Conservation (phyloP, 2,888 invertebrate genomes). For the Epirrita christyi region DNA sequence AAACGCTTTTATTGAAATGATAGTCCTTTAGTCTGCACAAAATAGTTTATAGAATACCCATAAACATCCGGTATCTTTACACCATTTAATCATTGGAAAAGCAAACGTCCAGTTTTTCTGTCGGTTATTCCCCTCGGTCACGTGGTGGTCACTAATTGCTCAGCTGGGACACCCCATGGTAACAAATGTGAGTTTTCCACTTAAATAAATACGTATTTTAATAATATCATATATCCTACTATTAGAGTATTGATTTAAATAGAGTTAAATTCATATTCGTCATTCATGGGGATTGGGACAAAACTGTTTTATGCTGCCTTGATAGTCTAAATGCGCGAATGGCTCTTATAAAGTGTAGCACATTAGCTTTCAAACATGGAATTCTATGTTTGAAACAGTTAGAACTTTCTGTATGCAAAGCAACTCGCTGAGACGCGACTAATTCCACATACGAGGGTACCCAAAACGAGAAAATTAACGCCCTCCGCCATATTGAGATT, state of each 20-base stretch:
- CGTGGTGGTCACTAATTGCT: slow-evolving; percentile 80
- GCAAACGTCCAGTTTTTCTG: slow-evolving; percentile 44
- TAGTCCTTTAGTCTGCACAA: too few relatives aligned
- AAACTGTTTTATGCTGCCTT: background rate
- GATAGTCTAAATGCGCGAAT: background rate
- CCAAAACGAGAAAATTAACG: slow-evolving; percentile 40
- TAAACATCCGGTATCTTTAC: slow-evolving; percentile 34
- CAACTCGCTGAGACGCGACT: slow-evolving; percentile 28
- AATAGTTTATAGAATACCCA: too few relatives aligned
- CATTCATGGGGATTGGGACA: background rate
- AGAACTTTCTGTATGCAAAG: slow-evolving; percentile 23
- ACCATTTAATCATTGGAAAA: slow-evolving; percentile 48
- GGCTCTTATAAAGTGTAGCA: background rate
- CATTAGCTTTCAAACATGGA: background rate
- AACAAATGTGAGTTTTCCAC: slow-evolving; percentile 71
- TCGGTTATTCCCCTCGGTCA: slow-evolving; percentile 75
- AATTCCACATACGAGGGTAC: slow-evolving; percentile 28
- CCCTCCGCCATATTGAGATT: slow-evolving; percentile 71
- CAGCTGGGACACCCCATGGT: slow-evolving; percentile 75
- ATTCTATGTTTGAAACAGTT: slow-evolving; percentile 7
- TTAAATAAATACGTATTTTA: slow-evolving; percentile 63
- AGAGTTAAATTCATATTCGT: background rate
- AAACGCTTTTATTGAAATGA: too few relatives aligned
- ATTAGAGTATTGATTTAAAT: slow-evolving; percentile 3
- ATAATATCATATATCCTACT: slow-evolving; percentile 33